Conservation (phyloP, 2,888 invertebrate genomes). For the Chalcis sispes region DNA sequence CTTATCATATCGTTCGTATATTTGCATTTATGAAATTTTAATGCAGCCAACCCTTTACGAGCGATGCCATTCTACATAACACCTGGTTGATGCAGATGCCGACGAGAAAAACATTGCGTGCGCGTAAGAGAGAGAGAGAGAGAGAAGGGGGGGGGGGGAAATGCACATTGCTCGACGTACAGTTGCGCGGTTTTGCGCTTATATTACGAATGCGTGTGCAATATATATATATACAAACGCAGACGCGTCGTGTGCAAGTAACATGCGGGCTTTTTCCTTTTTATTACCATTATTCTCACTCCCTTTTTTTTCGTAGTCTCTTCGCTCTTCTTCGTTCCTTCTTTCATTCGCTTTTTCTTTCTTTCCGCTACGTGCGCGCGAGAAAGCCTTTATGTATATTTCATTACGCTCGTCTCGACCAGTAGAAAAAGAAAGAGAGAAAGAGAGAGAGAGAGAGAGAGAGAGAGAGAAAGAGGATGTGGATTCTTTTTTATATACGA, state of each 20-base stretch:
- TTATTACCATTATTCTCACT: not conserved
- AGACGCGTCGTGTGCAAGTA: not conserved
- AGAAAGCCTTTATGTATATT: slow-evolving; percentile 31
- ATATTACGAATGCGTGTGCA: too few relatives aligned
- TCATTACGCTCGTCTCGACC: slow-evolving; percentile 26
- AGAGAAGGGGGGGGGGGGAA: slow-evolving; percentile 31
- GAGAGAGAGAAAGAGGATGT: slow-evolving; percentile 11
- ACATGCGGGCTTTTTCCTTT: slow-evolving; percentile 29
- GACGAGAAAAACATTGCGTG: slow-evolving; percentile 9
- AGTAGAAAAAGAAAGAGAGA: not conserved
- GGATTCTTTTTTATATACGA: not conserved
- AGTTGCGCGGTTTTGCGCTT: not conserved
- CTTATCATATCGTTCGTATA: not conserved
- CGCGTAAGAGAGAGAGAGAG: too few relatives aligned
- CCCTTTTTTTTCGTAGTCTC: not conserved
- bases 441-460: not conserved
- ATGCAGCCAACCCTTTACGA: slow-evolving; percentile 2
- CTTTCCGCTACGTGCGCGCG: not conserved
- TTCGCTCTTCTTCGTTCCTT: not conserved
- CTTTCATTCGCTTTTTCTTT: not conserved
- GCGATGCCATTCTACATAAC: slow-evolving; percentile 12
- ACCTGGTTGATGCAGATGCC: slow-evolving; percentile 19
- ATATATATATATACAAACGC: not conserved
- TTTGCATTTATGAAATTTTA: slow-evolving; percentile 43
- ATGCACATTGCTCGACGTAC: slow-evolving; percentile 20